A percentile compares a stretch with the other conserved stretches of the same genome.
phyloP scores from a whole-genome alignment of 35 echinoderm and acorn worm genomes.

The Amphiura filiformis region DNA sequence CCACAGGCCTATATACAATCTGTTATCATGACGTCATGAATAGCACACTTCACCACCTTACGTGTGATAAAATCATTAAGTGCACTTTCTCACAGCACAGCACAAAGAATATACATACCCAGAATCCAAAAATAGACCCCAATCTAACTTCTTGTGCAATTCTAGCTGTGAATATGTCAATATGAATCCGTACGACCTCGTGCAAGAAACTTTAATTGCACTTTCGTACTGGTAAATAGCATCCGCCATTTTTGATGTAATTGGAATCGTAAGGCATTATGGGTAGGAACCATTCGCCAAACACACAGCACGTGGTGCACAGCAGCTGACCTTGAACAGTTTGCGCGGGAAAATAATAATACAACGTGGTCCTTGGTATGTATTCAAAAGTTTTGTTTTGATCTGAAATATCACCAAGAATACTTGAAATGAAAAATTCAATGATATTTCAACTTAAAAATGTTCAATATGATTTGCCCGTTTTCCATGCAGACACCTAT shows the following conservation, averaged over 20 bases:
- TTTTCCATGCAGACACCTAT: too few relatives aligned
- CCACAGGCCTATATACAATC: background rate
- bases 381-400: too few relatives aligned
- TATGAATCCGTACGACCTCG: background rate
- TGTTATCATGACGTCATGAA: background rate
- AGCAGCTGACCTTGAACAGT: background rate
- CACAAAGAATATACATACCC: background rate
- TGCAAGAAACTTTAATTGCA: constrained; percentile 15
- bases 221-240: background rate
- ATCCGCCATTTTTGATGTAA: background rate
- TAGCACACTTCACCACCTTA: background rate
- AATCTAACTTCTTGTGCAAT: background rate
- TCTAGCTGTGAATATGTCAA: background rate
- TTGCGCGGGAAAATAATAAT: background rate
- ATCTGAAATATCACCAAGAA: too few relatives aligned
- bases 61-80: too few relatives aligned
- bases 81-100: too few relatives aligned
- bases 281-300: background rate
- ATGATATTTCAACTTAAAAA: too few relatives aligned
- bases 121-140: background rate
- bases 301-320: background rate
- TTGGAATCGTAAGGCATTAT: background rate
- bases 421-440: too few relatives aligned
- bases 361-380: background rate
- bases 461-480: too few relatives aligned